Evolutionary conservation across 2,113 vertebrate genomes (phyloP).

Genomic region (Hystrix brachyura): DNA sequence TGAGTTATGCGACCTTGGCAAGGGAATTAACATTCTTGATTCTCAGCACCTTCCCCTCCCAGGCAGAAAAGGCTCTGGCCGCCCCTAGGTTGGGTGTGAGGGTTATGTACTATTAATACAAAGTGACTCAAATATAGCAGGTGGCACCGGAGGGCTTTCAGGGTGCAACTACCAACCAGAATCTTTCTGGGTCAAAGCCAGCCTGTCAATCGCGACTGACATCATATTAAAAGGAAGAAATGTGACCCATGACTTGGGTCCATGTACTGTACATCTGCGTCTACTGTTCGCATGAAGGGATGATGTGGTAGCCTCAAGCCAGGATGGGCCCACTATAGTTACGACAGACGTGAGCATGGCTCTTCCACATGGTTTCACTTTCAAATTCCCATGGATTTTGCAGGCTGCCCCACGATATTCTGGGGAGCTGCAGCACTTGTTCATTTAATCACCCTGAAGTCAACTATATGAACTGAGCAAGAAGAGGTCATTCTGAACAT

Average conservation of each 20-base stretch:
- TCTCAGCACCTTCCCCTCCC: neutral
- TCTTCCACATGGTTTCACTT: neutral
- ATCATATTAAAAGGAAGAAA: neutral
- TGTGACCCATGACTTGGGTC: neutral
- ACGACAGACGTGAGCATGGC: fast-evolving
- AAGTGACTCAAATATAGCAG: neutral
- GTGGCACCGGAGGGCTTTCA: neutral
- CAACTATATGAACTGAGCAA: neutral
- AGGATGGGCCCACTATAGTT: fast-evolving
- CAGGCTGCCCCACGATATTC: neutral
- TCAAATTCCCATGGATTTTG: neutral
- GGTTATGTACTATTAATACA: neutral
- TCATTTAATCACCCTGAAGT: neutral
- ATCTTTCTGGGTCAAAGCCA: neutral
- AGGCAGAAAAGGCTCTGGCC: neutral
- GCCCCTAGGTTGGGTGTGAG: neutral
- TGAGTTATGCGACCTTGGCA: neutral
- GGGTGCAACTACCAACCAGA: neutral
- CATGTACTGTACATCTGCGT: neutral
- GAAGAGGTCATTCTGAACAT: neutral
- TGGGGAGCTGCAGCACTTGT: neutral
- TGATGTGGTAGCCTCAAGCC: neutral
- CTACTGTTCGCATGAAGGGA: neutral
- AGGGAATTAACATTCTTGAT: neutral
- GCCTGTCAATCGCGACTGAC: neutral